Evolutionary conservation across 2,888 invertebrate species (phyloP).

Genomic region (Caenorhabditis macrosperma): DNA sequence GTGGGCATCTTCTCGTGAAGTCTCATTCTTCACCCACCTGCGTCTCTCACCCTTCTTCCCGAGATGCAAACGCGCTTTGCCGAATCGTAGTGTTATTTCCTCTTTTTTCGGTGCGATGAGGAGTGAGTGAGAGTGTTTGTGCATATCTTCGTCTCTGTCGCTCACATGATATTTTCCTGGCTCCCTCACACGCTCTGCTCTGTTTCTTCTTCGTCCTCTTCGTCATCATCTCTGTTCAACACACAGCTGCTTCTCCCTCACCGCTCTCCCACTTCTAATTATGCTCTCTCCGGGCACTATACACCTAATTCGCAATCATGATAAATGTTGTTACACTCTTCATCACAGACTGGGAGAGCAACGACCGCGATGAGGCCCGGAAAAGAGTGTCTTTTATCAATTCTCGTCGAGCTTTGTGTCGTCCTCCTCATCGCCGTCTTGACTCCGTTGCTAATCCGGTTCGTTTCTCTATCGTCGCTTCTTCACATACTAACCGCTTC

Average conservation of each 20-base stretch:
- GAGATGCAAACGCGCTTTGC: constrained; percentile 26
- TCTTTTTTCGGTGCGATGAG: constrained; percentile 35
- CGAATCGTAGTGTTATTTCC: constrained; percentile 40
- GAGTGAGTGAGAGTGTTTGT: constrained; percentile 33
- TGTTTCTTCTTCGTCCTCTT: constrained; percentile 27
- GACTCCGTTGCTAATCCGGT: constrained; percentile 49
- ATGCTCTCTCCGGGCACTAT: constrained; percentile 20
- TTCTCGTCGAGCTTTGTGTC: constrained; percentile 38
- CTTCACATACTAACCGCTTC: neutral
- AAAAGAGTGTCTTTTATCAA: constrained; percentile 48
- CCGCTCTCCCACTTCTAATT: constrained; percentile 30
- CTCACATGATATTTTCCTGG: constrained; percentile 33
- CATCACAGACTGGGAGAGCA: constrained; percentile 35
- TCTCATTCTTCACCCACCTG: neutral
- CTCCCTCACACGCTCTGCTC: constrained; percentile 21
- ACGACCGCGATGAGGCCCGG: constrained; percentile 37
- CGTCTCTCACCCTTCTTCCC: constrained; percentile 10
- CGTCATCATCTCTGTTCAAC: constrained; percentile 1
- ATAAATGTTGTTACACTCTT: constrained; percentile 28
- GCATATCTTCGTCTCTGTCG: constrained; percentile 45
- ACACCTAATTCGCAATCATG: neutral
- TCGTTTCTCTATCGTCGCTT: constrained; percentile 31
- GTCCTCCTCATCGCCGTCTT: constrained; percentile 35
- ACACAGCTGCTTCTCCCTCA: constrained; percentile 18
- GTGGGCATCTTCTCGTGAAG: neutral